Evolutionary conservation across 2,113 vertebrate species (phyloP).

Genomic region (Nerophis ophidion): DNA sequence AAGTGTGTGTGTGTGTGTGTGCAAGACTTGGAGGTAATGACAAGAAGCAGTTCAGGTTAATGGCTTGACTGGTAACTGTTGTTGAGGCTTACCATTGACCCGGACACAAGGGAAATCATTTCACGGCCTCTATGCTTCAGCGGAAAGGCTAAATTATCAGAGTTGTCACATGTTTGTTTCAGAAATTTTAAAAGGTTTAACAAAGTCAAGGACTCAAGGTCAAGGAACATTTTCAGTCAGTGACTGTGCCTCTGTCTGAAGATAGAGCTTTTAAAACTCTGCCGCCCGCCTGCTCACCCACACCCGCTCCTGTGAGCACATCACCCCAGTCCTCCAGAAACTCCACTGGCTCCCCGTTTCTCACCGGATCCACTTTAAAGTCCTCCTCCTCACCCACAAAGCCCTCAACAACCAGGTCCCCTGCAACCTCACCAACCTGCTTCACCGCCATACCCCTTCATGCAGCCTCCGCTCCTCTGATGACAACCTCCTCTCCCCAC

Average conservation of each 20-base stretch:
- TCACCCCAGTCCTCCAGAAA: too few relatives aligned
- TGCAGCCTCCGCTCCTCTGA: too few relatives aligned
- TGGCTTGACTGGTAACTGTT: constrained; percentile 97
- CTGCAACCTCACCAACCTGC: too few relatives aligned
- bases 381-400: too few relatives aligned
- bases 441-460: too few relatives aligned
- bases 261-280: too few relatives aligned
- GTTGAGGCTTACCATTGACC: constrained; percentile 75
- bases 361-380: too few relatives aligned
- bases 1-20: constrained; percentile 41
- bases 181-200: constrained; percentile 60
- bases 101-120: constrained; percentile 77
- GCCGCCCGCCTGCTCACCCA: too few relatives aligned
- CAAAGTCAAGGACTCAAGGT: constrained; percentile 64
- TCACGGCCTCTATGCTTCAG: constrained; percentile 52
- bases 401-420: too few relatives aligned
- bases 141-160: constrained; percentile 74
- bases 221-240: constrained; percentile 59
- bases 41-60: constrained; percentile 91
- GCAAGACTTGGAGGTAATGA: constrained; percentile 72
- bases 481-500: too few relatives aligned
- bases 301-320: too few relatives aligned
- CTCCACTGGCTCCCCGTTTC: too few relatives aligned
- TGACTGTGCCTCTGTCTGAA: constrained; percentile 41
- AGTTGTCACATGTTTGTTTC: constrained; percentile 68